phyloP scores from a whole-genome alignment of 2,113 vertebrate species.

The Bujurquina vittata region DNA sequence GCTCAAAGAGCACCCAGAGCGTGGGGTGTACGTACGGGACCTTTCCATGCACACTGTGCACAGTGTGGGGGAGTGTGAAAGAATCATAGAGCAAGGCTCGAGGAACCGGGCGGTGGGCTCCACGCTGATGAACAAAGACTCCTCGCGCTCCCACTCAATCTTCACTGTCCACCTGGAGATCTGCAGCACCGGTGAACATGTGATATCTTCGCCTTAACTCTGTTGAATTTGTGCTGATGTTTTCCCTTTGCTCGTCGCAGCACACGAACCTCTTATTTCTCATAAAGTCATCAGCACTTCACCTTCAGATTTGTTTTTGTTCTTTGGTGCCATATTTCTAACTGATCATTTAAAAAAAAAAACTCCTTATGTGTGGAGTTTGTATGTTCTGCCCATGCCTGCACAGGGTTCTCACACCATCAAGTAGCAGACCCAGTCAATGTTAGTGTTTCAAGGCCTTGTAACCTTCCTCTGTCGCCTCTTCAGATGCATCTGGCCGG shows the following conservation, averaged over 20 bases:
- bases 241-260: background rate
- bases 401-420: background rate
- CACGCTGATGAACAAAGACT: conserved; percentile 91
- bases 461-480: background rate
- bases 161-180: conserved; percentile 91
- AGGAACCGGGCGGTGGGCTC: conserved; percentile 86
- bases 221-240: background rate
- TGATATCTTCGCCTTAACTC: background rate
- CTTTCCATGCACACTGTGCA: conserved; percentile 89
- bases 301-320: background rate
- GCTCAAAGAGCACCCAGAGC: conserved; percentile 91
- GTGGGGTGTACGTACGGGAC: conserved; percentile 83
- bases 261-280: background rate
- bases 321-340: too few species aligned
- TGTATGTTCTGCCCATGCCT: background rate
- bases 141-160: conserved; percentile 90
- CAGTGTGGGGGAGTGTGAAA: conserved; percentile 84
- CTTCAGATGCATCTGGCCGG: conserved; percentile 82
- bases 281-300: background rate
- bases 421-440: background rate
- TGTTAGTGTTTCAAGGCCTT: background rate
- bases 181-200: conserved; percentile 78
- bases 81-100: conserved; percentile 87
- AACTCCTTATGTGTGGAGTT: background rate
- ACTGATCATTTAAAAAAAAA: too few species aligned